These are phyloP conservation scores for Yponomeuta evonymella DNA, from an alignment of 2,888 invertebrate genomes.

Conservation along the genomic window DNA sequence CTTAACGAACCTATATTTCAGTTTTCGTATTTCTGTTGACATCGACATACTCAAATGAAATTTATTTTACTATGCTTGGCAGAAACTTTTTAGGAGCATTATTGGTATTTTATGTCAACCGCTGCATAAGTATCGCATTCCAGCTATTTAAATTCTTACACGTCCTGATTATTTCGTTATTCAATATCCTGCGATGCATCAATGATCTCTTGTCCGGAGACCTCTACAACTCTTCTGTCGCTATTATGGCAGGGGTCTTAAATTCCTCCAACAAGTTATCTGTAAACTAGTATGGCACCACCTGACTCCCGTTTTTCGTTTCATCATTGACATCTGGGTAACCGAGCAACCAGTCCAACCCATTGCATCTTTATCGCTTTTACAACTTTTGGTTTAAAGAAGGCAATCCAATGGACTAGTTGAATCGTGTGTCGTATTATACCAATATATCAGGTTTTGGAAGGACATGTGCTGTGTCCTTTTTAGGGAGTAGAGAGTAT, in stretches of 20 bases:
- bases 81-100: not conserved
- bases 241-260: not conserved
- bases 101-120: not conserved
- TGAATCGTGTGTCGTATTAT: not conserved
- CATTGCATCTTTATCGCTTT: not conserved
- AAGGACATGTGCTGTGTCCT: conserved; percentile 50
- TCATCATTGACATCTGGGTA: not conserved
- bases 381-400: not conserved
- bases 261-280: not conserved
- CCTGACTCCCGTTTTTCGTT: not conserved
- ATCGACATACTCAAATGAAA: no score
- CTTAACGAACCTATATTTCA: no score
- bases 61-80: not conserved
- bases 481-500: conserved; percentile 38
- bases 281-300: not conserved
- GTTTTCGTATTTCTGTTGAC: no score
- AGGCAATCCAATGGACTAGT: not conserved
- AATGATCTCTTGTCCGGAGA: not conserved
- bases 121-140: not conserved
- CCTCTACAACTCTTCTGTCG: not conserved
- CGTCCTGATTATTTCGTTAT: not conserved
- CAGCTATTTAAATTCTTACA: not conserved
- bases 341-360: not conserved
- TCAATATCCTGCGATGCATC: not conserved
- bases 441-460: conserved; percentile 14